Percentiles rank a stretch among this genome's conserved stretches.
Conservation (phyloP, 2,113 vertebrate genomes). For the Salvelinus alpinus region DNA sequence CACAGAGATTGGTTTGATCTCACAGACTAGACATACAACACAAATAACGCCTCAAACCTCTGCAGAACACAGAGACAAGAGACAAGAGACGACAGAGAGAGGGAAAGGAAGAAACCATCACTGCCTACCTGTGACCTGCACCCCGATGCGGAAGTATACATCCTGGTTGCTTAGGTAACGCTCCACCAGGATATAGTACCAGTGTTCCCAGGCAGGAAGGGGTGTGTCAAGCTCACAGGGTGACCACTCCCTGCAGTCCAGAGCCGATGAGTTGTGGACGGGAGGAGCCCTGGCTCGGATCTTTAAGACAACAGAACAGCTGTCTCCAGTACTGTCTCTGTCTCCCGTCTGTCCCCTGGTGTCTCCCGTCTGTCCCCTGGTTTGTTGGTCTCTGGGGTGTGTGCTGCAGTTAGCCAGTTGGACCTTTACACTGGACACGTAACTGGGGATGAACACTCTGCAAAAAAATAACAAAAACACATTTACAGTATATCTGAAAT, state of each 20-base stretch:
- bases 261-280: conserved; percentile 89
- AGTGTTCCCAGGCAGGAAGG: conserved; percentile 91
- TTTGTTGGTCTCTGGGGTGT: no score
- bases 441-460: conserved; percentile 96
- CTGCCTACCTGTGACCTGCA: conserved; percentile 88
- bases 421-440: conserved; percentile 87
- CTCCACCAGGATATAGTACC: conserved; percentile 97
- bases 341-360: conserved; percentile 10
- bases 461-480: conserved; percentile 15
- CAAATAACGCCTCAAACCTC: neutral
- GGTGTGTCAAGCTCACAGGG: conserved; percentile 83
- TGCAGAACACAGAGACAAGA: neutral
- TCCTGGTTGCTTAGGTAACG: conserved; percentile 74
- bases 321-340: conserved; percentile 67
- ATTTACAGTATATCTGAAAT: neutral
- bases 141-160: conserved; percentile 86
- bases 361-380: no score
- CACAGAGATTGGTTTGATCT: no score
- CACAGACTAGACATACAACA: no score
- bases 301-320: conserved; percentile 87
- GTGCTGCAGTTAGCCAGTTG: conserved; percentile 85
- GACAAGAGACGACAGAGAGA: neutral
- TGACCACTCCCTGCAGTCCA: conserved; percentile 80
- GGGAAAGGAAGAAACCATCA: neutral
- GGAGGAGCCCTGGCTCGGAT: conserved; percentile 91